Evolutionary conservation across 2,888 invertebrate genomes (phyloP), one percentile per base, ranked within the genome.

Genomic region (Synergus umbraculus): DNA sequence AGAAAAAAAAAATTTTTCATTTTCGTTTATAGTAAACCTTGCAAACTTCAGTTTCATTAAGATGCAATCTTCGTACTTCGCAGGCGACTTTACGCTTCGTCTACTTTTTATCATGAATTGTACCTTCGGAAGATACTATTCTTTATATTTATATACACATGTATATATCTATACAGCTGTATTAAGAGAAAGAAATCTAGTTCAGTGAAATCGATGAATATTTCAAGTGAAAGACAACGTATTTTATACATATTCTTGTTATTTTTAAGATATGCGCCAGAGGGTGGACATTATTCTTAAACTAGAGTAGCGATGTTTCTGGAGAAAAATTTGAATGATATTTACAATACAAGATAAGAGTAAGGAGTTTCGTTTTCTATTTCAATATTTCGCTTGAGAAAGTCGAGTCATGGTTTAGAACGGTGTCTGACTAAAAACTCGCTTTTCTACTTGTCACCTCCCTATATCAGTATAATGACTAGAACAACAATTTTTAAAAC

Each of bases 81-180:
- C 79, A 78, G 37, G 78, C 78, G 69, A 46, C 13, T 66, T 80
- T 76, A 79, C 69, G 78, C 76, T 82, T 79, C 78, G 76, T 60
- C 60, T 78, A 77, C 73, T 66, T 80, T 79, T 76, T 69, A 79
- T 58, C 18, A 43, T 4, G n/a, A 44, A 44, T 41, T 2, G 66
- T 41, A 66, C 10, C 66, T 44, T 43, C 4, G 15, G 22, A 44
- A 66, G 43, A 4, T 10, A 43, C n/a, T 18, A 8, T 43, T 66
- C 29, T 63, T 18, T 63, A 18, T 63, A 22, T 22, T 37, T 37
- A 5, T 37, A 37, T 37, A 5, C 4, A 18, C 22, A 12, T 63
- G n/a, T 22, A 22, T 44, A 43, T 44, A 7, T 60, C 3, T 18
- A 10, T 65, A 41, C 8, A n/a, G 1, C 41, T 44, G n/a, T 43